These are phyloP conservation scores for Sebastes alutus DNA, from an alignment of 2,797 vertebrate species.

Conservation along the genomic window DNA sequence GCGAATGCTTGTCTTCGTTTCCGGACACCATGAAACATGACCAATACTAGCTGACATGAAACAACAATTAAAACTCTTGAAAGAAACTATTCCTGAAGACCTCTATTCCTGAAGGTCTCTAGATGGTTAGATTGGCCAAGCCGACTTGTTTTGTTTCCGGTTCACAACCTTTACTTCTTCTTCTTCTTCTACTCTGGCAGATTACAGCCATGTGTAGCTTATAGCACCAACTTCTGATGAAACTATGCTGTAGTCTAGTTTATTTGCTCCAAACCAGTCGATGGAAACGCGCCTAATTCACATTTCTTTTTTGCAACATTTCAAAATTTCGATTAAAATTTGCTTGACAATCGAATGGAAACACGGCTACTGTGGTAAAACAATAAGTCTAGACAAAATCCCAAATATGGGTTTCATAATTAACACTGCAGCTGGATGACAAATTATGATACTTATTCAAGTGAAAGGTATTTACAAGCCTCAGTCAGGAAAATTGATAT, in stretches of 20 bases:
- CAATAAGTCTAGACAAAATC: background rate
- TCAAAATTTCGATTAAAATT: background rate
- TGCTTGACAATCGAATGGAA: background rate
- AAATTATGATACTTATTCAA: background rate
- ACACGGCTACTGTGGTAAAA: background rate
- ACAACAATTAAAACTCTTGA: background rate
- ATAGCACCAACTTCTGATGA: background rate
- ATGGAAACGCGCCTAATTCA: background rate
- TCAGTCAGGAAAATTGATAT: background rate
- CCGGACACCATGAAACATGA: background rate
- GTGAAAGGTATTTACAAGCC: constrained; percentile 3
- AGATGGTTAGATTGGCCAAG: background rate
- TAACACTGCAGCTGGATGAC: constrained; percentile 15
- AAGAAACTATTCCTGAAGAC: background rate
- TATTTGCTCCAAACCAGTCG: background rate
- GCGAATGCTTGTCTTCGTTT: background rate
- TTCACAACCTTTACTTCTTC: background rate
- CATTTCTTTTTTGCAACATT: background rate
- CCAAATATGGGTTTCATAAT: background rate
- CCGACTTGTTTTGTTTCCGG: background rate
- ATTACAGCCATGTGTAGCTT: background rate
- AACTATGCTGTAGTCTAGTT: background rate
- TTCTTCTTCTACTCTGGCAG: background rate
- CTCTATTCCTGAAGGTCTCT: background rate
- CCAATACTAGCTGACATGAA: background rate